Evolutionary conservation across 92 coral and sea anemone genomes (phyloP).

Genomic region (Paragorgia papillata): DNA sequence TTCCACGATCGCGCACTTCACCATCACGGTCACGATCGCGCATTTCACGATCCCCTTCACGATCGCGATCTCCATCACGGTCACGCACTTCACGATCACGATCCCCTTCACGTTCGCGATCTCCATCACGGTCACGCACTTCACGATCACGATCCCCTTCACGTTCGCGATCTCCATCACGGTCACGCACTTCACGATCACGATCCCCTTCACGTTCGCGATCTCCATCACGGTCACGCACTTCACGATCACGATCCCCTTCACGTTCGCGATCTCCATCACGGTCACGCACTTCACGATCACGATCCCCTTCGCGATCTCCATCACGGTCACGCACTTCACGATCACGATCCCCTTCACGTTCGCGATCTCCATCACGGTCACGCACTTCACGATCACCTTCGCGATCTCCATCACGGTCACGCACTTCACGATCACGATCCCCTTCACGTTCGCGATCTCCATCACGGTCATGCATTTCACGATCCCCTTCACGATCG

Average conservation of each 20-base stretch:
- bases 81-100: constrained; percentile 61
- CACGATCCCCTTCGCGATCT: constrained; percentile 41
- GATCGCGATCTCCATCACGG: constrained; percentile 25
- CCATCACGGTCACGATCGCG: constrained; percentile 47
- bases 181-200: constrained; percentile 51
- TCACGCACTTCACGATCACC: constrained; percentile 48
- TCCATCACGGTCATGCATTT: constrained; percentile 35
- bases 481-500: constrained; percentile 53
- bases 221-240: constrained; percentile 62
- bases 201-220: constrained; percentile 48
- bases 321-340: constrained; percentile 52
- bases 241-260: constrained; percentile 13
- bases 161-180: constrained; percentile 57
- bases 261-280: constrained; percentile 32
- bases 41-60: constrained; percentile 36
- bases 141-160: constrained; percentile 58
- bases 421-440: constrained; percentile 50
- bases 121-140: constrained; percentile 67
- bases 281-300: constrained; percentile 47
- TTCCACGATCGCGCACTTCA: constrained; percentile 42
- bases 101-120: constrained; percentile 29
- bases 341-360: constrained; percentile 53
- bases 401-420: constrained; percentile 43
- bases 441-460: constrained; percentile 41
- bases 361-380: constrained; percentile 13